Evolutionary conservation across 2,888 invertebrate species (phyloP).

Genomic region (Pilophorus perplexus): DNA sequence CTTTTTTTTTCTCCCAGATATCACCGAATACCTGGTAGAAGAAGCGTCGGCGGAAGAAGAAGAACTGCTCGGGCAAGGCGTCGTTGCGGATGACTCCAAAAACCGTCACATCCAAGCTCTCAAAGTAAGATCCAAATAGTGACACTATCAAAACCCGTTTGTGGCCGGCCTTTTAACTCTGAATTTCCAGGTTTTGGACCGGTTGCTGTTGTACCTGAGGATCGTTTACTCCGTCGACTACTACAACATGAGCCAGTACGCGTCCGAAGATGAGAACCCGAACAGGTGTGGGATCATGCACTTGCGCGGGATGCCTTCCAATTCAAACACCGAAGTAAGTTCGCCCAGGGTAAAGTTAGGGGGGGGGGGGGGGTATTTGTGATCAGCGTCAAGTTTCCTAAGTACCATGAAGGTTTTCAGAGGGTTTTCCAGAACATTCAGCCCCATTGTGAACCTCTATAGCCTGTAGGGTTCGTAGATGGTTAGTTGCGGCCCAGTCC

Average conservation of each 20-base stretch:
- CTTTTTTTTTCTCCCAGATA: slow-evolving; percentile 59
- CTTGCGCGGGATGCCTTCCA: slow-evolving; percentile 83
- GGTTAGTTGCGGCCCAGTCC: no score
- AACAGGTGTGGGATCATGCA: slow-evolving; percentile 98
- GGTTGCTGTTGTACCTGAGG: slow-evolving; percentile 87
- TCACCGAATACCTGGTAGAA: slow-evolving; percentile 95
- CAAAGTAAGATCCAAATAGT: slow-evolving; percentile 48
- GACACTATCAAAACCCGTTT: no score
- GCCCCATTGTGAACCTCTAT: no score
- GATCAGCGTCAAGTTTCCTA: no score
- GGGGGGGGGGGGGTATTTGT: no score
- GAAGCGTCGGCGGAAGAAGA: slow-evolving; percentile 99
- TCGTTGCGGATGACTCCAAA: slow-evolving; percentile 51
- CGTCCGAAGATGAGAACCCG: slow-evolving; percentile 99
- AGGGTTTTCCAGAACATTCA: no score
- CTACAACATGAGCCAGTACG: slow-evolving; percentile 98
- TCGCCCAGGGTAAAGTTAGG: no score
- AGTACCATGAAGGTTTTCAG: no score
- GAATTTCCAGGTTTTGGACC: slow-evolving; percentile 60
- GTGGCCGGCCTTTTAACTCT: no score
- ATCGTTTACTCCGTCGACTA: slow-evolving; percentile 98
- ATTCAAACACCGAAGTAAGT: slow-evolving; percentile 61
- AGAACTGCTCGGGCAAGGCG: slow-evolving; percentile 72
- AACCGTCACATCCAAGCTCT: slow-evolving; percentile 47
- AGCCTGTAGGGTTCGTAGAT: no score